phyloP scores from a whole-genome alignment of 1,140 invertebrate species.

The fruit fly (Drosophila melanogaster) region DNA sequence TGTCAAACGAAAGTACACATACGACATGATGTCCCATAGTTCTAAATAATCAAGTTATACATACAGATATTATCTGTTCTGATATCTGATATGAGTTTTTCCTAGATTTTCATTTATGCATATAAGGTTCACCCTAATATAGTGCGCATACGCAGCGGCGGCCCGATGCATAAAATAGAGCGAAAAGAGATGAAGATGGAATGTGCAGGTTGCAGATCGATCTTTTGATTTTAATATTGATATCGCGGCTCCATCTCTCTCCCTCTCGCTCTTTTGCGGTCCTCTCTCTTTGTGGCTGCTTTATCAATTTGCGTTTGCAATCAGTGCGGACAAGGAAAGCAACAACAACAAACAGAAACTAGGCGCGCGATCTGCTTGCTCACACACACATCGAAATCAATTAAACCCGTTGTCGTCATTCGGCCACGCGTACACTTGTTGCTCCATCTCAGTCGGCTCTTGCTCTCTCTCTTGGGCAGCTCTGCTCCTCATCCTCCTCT shows the following conservation, averaged over 20 bases:
- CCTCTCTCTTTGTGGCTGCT: constrained; percentile 6
- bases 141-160: constrained; percentile 39
- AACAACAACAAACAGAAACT: constrained; percentile 29
- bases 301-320: constrained; percentile 71
- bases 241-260: constrained; percentile 21
- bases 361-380: constrained; percentile 56
- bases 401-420: constrained; percentile 76
- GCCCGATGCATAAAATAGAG: constrained; percentile 6
- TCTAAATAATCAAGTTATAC: not conserved
- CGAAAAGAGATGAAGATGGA: constrained; percentile 12
- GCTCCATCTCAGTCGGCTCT: constrained; percentile 9
- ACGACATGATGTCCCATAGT: not conserved
- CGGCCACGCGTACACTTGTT: constrained; percentile 78
- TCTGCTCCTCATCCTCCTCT: not conserved
- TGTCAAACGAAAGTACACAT: not conserved
- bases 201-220: constrained; percentile 25
- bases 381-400: constrained; percentile 70
- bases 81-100: not conserved
- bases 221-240: constrained; percentile 40
- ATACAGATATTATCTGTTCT: not conserved
- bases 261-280: constrained; percentile 2
- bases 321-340: constrained; percentile 43
- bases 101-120: not conserved
- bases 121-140: constrained; percentile 17
- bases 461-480: constrained; percentile 1